Evolutionary conservation across 2,888 invertebrate species (phyloP).

Genomic region (Drosophila planitibia): DNA sequence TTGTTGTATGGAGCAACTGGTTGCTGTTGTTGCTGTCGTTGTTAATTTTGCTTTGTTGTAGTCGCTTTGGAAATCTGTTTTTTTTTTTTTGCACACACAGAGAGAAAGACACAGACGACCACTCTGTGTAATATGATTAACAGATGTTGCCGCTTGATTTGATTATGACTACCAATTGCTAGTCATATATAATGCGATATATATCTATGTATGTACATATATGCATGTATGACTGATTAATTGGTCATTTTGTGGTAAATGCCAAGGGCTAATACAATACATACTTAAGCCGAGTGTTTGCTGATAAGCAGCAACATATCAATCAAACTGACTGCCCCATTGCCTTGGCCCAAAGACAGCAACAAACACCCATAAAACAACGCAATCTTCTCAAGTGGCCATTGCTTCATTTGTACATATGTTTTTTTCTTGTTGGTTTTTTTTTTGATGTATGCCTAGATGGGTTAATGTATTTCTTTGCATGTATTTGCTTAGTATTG

Average conservation of each 20-base stretch:
- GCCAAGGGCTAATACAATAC: slow-evolving; percentile 62
- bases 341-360: slow-evolving; percentile 52
- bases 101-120: slow-evolving; percentile 23
- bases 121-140: slow-evolving; percentile 70
- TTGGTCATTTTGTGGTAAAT: slow-evolving; percentile 40
- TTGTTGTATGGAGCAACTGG: slow-evolving; percentile 79
- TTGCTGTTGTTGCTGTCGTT: slow-evolving; percentile 54
- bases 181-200: slow-evolving; percentile 17
- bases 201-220: background rate
- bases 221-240: slow-evolving; percentile 16
- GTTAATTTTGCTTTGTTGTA: slow-evolving; percentile 59
- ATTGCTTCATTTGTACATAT: slow-evolving; percentile 7
- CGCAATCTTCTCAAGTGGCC: slow-evolving; percentile 50
- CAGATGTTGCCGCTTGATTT: slow-evolving; percentile 66
- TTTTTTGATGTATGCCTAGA: slow-evolving; percentile 19
- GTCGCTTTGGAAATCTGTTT: slow-evolving; percentile 79
- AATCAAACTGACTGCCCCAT: slow-evolving; percentile 55
- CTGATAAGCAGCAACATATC: slow-evolving; percentile 62
- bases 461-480: slow-evolving; percentile 43
- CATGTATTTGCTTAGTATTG: slow-evolving; percentile 70
- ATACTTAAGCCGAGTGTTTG: slow-evolving; percentile 48
- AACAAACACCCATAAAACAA: background rate
- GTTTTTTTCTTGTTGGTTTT: slow-evolving; percentile 6
- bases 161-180: slow-evolving; percentile 55
- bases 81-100: slow-evolving; percentile 56